Base-by-base conservation (phyloP, 2,888 invertebrate genomes). In the Apamea monoglypha region DNA sequence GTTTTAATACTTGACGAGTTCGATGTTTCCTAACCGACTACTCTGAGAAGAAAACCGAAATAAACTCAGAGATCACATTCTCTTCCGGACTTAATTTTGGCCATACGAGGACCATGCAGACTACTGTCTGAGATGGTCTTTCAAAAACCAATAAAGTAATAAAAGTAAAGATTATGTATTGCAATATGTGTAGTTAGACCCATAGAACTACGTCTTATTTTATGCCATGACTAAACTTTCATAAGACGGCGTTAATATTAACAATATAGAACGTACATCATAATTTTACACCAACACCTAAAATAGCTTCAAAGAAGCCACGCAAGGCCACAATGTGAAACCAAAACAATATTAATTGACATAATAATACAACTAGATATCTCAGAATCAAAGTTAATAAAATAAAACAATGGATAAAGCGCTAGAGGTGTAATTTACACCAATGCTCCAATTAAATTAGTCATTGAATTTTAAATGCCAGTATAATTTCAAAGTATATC, bases 391-490 rank as follows among this genome's bases (percentile, higher is more conserved):
- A 61, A 76, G 61, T 53, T 69, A 78, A 74, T 70, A 73, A 67
- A 76, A 76, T 73, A 76, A 73, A 21, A 74, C 79, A 76, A 74
- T 70, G 47, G 76, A n/a, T 47, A 69, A 7, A 78, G 10, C 12
- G 36, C 16, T 47, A 56, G n/a, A 63, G 29, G 29, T 61, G 44
- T 81, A 84, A 87, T 76, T 79, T 78, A 36, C 63, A 76, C 67
- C 63, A 84, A 78, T 70, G 63, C 18, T 66, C 59, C 63, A 59
- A 76, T 85, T 77, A 77, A 81, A 80, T 85, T 83, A 75, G 68
- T 74, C 68, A 71, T 79, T 74, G 66, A 75, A 76, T 59, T 79
- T 47, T 53, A 73, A 76, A 74, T 69, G 56, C 29, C 67, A 75
- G 61, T 67, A 66, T 61, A 71, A 79, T 84, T 80, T 59, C 16